Evolutionary conservation across 2,888 invertebrate genomes (phyloP).

Genomic region (Oligia latruncula): DNA sequence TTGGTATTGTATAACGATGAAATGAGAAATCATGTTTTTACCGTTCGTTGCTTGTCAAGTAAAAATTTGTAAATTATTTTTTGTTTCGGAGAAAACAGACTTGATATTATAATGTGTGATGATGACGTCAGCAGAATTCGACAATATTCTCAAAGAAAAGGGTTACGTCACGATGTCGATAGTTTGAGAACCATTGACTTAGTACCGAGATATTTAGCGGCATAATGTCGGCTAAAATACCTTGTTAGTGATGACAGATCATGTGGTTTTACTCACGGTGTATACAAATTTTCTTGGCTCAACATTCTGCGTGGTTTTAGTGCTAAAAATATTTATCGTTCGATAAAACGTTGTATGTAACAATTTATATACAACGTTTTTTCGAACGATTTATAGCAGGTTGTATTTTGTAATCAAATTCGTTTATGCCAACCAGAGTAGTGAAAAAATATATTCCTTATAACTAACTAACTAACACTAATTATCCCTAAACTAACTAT

Average conservation of each 20-base stretch:
- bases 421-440: neutral
- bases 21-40: too few relatives aligned
- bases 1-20: too few relatives aligned
- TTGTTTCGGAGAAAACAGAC: neutral
- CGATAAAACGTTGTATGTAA: neutral
- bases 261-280: conserved; percentile 37
- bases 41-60: too few relatives aligned
- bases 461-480: too few relatives aligned
- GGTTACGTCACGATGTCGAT: conserved; percentile 2
- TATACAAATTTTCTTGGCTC: conserved; percentile 13
- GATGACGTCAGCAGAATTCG: conserved; percentile 9
- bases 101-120: neutral
- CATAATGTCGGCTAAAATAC: conserved; percentile 48
- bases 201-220: conserved; percentile 41
- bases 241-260: conserved; percentile 57
- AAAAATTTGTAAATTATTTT: too few relatives aligned
- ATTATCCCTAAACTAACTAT: too few relatives aligned
- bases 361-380: too few relatives aligned
- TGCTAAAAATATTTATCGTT: neutral
- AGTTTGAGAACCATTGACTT: conserved; percentile 33
- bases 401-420: conserved; percentile 5
- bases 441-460: too few relatives aligned
- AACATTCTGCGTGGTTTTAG: conserved; percentile 1
- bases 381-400: too few relatives aligned
- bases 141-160: neutral